Percentiles rank a stretch among this genome's conserved stretches.
Conservation (phyloP, 1,140 invertebrate genomes). For the Anagrus nilaparvatae region DNA sequence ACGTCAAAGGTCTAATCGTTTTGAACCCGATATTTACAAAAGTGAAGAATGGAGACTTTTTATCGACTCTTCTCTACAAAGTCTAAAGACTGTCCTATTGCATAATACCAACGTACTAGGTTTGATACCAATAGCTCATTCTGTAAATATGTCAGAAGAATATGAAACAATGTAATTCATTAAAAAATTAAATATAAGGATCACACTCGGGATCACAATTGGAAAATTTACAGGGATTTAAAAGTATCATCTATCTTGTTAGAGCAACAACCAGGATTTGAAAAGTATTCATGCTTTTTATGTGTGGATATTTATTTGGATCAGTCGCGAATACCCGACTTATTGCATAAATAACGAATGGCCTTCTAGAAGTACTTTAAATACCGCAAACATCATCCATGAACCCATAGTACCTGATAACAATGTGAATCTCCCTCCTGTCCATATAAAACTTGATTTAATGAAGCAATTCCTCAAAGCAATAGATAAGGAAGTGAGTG, state of each 20-base stretch:
- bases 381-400: constrained; percentile 1
- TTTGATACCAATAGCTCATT: constrained; percentile 19
- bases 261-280: neutral
- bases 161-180: constrained; percentile 13
- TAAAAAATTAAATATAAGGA: neutral
- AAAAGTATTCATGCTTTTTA: constrained; percentile 4
- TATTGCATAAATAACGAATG: neutral
- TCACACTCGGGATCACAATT: constrained; percentile 1
- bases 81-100: constrained; percentile 20
- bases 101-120: constrained; percentile 19
- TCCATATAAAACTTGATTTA: neutral
- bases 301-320: constrained; percentile 3
- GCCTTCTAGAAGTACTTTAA: neutral
- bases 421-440: neutral
- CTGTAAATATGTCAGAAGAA: constrained; percentile 15
- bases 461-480: neutral
- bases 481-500: neutral
- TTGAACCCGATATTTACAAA: too few species aligned
- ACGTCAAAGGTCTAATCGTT: too few species aligned
- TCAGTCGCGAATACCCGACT: neutral
- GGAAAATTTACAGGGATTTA: neutral
- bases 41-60: constrained; percentile 19
- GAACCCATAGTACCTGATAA: neutral
- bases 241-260: neutral
- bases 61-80: constrained; percentile 17